Percentiles rank a stretch among this genome's conserved stretches.
Evolutionary conservation across 2,797 vertebrate genomes (phyloP).

Genomic region (Pachyuromys duprasi): DNA sequence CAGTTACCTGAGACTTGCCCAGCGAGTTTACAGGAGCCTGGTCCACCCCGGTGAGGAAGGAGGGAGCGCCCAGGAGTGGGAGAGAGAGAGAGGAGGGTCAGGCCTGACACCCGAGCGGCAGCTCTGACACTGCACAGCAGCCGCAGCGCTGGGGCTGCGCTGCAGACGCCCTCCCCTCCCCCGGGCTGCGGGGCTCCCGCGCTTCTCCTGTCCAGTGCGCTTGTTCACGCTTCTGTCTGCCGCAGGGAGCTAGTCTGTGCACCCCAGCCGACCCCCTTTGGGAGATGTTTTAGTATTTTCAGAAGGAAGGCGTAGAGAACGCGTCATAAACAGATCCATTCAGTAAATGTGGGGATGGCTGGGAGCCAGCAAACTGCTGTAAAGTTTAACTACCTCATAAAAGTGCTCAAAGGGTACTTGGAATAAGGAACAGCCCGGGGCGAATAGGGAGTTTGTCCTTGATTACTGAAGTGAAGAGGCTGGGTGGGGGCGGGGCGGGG

Average conservation of each 20-base stretch:
- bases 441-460: slow-evolving; percentile 64
- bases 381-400: slow-evolving; percentile 78
- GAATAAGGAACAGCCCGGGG: slow-evolving; percentile 62
- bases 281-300: slow-evolving; percentile 63
- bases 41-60: not conserved
- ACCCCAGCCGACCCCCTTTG: not conserved
- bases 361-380: not conserved
- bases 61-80: not conserved
- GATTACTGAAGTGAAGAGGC: not conserved
- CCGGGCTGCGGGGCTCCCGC: not conserved
- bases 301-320: slow-evolving; percentile 32
- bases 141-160: not conserved
- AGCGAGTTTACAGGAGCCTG: slow-evolving; percentile 46
- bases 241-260: fast-evolving
- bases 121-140: not conserved
- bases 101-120: not conserved
- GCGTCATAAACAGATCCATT: slow-evolving; percentile 51
- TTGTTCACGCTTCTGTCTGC: not conserved
- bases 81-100: not conserved
- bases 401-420: slow-evolving; percentile 69
- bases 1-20: slow-evolving; percentile 77
- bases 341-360: slow-evolving; percentile 60
- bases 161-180: not conserved
- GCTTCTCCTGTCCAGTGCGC: not conserved
- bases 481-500: not conserved